Evolutionary conservation across 2,888 invertebrate species (phyloP).

Genomic region (Drosophila rubida): DNA sequence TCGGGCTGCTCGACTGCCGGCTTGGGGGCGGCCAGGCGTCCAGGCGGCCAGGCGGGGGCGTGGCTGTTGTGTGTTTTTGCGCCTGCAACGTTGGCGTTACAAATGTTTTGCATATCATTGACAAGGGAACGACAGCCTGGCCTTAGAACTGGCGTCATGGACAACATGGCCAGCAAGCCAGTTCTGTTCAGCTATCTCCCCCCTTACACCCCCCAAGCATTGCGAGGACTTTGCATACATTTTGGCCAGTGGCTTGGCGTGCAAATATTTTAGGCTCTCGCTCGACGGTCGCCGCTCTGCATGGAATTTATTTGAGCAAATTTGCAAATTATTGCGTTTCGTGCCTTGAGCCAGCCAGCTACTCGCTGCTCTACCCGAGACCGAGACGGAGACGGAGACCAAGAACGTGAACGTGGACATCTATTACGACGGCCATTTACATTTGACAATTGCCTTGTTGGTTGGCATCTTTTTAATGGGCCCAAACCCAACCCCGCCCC

Average conservation of each 20-base stretch:
- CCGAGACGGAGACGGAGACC: neutral
- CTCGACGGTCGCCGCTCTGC: conserved; percentile 53
- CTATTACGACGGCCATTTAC: conserved; percentile 74
- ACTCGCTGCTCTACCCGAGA: neutral
- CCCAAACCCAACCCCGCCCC: conserved; percentile 3
- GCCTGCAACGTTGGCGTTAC: conserved; percentile 32
- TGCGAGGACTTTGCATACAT: conserved; percentile 72
- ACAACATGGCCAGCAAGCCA: conserved; percentile 14
- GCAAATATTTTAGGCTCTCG: conserved; percentile 70
- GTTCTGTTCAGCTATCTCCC: too few relatives aligned
- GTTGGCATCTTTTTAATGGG: conserved; percentile 76
- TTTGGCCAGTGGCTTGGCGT: conserved; percentile 56
- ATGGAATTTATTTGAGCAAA: conserved; percentile 79
- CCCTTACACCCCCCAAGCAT: neutral
- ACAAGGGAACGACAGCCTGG: conserved; percentile 34
- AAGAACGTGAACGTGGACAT: conserved; percentile 61
- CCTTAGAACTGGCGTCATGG: conserved; percentile 50
- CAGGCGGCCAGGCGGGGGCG: neutral
- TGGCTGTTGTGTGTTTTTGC: conserved; percentile 1
- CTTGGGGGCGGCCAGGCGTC: neutral
- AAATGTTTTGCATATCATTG: conserved; percentile 76
- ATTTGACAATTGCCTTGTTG: conserved; percentile 79
- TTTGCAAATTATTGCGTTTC: conserved; percentile 76
- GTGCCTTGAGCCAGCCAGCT: conserved; percentile 20
- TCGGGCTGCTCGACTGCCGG: conserved; percentile 1